Percentiles rank a stretch among this genome's conserved stretches.
These are phyloP conservation scores for Phragmatobia fuliginosa DNA, from an alignment of 2,888 invertebrate genomes.

Conservation along the genomic window DNA sequence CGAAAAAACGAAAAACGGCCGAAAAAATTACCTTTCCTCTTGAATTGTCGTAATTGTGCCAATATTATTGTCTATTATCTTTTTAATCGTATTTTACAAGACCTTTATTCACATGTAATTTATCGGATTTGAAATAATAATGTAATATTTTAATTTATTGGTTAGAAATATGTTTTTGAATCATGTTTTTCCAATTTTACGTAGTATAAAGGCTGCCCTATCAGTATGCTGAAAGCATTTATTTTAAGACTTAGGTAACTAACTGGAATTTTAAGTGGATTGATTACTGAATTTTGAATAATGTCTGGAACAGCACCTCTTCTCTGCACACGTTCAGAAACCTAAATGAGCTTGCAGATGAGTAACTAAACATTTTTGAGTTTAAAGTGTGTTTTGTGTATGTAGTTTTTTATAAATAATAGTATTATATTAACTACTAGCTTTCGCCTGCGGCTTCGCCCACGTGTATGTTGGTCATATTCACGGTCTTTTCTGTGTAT, in stretches of 20 bases:
- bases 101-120: conserved; percentile 22
- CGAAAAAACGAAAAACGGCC: too few relatives aligned
- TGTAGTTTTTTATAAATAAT: too few relatives aligned
- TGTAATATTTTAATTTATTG: conserved; percentile 10
- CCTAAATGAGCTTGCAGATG: conserved; percentile 6
- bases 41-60: too few relatives aligned
- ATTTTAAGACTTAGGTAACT: conserved; percentile 43
- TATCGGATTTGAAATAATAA: conserved; percentile 16
- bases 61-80: too few relatives aligned
- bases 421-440: too few relatives aligned
- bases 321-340: conserved; percentile 11
- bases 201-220: conserved; percentile 16
- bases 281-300: conserved; percentile 47
- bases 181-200: conserved; percentile 17
- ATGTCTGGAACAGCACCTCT: conserved; percentile 23
- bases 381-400: background rate
- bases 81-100: background rate
- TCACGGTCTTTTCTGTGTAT: too few relatives aligned
- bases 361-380: background rate
- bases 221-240: conserved; percentile 48
- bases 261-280: conserved; percentile 48
- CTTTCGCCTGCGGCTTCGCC: too few relatives aligned
- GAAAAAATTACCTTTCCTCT: too few relatives aligned
- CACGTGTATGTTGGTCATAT: too few relatives aligned
- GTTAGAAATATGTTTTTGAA: conserved; percentile 30